Conservation (phyloP, 2,797 vertebrate species). For the Labeo calbasu region DNA sequence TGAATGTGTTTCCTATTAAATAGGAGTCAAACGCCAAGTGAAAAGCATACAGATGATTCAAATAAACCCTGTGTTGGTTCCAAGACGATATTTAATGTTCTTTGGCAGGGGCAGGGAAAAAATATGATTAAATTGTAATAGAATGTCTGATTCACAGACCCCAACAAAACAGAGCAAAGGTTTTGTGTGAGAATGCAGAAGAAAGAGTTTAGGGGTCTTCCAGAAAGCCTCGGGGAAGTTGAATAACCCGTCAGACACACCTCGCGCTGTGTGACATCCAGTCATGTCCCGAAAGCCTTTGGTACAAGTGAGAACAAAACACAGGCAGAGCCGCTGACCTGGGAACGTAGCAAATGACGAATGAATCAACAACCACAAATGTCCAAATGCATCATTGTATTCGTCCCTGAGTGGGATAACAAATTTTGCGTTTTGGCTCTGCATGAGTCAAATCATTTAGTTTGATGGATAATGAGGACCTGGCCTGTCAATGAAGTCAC, state of each 20-base stretch:
- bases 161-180: constrained; percentile 52
- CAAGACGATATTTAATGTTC: constrained; percentile 59
- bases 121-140: constrained; percentile 59
- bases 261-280: constrained; percentile 55
- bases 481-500: constrained; percentile 25
- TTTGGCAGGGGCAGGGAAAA: constrained; percentile 56
- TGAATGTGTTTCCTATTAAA: constrained; percentile 64
- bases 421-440: constrained; percentile 3
- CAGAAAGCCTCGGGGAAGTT: constrained; percentile 59
- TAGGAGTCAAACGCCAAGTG: constrained; percentile 53
- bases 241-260: constrained; percentile 61
- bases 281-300: constrained; percentile 59
- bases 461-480: constrained; percentile 26
- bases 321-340: constrained; percentile 62
- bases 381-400: constrained; percentile 56
- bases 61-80: constrained; percentile 59
- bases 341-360: constrained; percentile 62
- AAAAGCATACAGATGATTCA: constrained; percentile 59
- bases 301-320: constrained; percentile 66
- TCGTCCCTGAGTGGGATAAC: constrained; percentile 25
- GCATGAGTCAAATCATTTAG: constrained; percentile 6
- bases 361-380: constrained; percentile 67
- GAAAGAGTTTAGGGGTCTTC: constrained; percentile 50
- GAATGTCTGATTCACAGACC: constrained; percentile 60
- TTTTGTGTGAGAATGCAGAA: constrained; percentile 47